Evolutionary conservation across 2,797 vertebrate genomes (phyloP).

Genomic region (Falco naumanni): DNA sequence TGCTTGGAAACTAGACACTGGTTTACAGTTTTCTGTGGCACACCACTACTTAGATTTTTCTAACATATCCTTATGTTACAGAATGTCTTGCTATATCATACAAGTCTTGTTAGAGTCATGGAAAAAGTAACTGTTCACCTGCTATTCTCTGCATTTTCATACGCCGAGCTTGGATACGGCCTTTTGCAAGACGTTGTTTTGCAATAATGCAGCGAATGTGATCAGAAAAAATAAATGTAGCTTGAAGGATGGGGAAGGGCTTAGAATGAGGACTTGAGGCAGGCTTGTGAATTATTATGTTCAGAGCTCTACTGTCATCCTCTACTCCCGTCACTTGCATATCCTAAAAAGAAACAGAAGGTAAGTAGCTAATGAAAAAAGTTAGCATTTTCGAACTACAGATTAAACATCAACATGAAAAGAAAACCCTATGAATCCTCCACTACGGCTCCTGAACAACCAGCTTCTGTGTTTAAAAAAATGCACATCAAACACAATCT

Average conservation of each 20-base stretch:
- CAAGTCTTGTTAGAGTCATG: background rate
- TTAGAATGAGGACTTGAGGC: slow-evolving; percentile 95
- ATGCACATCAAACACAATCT: background rate
- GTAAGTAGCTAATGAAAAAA: background rate
- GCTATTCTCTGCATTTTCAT: slow-evolving; percentile 99
- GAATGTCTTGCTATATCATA: background rate
- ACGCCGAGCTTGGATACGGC: slow-evolving; percentile 94
- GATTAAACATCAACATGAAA: background rate
- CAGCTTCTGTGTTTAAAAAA: background rate
- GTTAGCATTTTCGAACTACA: background rate
- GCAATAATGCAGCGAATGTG: slow-evolving; percentile 99
- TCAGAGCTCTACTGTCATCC: slow-evolving; percentile 95
- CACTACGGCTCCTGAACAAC: background rate
- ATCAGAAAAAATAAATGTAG: slow-evolving; percentile 95
- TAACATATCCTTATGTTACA: background rate
- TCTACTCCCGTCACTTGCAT: slow-evolving; percentile 98
- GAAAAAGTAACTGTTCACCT: slow-evolving; percentile 69
- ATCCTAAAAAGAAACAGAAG: slow-evolving; percentile 80
- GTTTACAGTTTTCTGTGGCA: background rate
- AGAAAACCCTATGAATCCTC: background rate
- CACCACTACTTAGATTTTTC: background rate
- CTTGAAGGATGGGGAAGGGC: slow-evolving; percentile 97
- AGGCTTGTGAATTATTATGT: slow-evolving; percentile 96
- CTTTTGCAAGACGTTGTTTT: slow-evolving; percentile 96
- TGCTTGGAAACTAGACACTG: background rate